A percentile compares a stretch with the other conserved stretches of the same genome.
phyloP scores from a whole-genome alignment of 2,888 invertebrate species.

The Teleogryllus oceanicus region DNA sequence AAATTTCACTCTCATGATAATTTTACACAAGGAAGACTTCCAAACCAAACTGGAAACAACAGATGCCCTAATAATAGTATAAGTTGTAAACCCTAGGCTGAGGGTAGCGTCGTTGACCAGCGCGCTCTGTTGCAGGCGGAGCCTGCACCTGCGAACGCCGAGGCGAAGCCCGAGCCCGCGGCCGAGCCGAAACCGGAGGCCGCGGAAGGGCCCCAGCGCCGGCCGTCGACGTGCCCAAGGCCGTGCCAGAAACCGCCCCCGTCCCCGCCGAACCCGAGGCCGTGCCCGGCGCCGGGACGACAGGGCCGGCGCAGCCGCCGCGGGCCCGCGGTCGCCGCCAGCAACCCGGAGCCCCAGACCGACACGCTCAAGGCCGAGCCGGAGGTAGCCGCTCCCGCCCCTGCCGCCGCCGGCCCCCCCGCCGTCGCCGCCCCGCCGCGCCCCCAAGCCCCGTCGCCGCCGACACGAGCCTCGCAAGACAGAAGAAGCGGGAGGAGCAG shows the following conservation, averaged over 20 bases:
- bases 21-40: too few relatives aligned
- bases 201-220: constrained; percentile 36
- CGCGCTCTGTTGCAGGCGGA: too few relatives aligned
- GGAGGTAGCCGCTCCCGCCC: constrained; percentile 31
- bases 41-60: too few relatives aligned
- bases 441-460: constrained; percentile 25
- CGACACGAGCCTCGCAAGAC: constrained; percentile 22
- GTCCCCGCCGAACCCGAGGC: constrained; percentile 36
- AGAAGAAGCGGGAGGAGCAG: constrained; percentile 31
- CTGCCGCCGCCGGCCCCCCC: not conserved
- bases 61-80: too few relatives aligned
- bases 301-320: constrained; percentile 11
- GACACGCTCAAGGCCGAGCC: constrained; percentile 32
- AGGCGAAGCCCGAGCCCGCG: constrained; percentile 38
- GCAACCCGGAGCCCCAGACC: constrained; percentile 20
- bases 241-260: constrained; percentile 40
- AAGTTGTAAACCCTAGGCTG: too few relatives aligned
- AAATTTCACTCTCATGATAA: too few relatives aligned
- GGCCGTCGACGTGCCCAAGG: constrained; percentile 22
- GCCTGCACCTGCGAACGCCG: not conserved
- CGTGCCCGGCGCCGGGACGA: constrained; percentile 20
- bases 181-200: constrained; percentile 46
- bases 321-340: constrained; percentile 26
- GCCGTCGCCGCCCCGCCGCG: too few relatives aligned
- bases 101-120: too few relatives aligned